Base-by-base conservation (phyloP, 2,888 invertebrate genomes). In the Leptinotarsa peninsularis region DNA sequence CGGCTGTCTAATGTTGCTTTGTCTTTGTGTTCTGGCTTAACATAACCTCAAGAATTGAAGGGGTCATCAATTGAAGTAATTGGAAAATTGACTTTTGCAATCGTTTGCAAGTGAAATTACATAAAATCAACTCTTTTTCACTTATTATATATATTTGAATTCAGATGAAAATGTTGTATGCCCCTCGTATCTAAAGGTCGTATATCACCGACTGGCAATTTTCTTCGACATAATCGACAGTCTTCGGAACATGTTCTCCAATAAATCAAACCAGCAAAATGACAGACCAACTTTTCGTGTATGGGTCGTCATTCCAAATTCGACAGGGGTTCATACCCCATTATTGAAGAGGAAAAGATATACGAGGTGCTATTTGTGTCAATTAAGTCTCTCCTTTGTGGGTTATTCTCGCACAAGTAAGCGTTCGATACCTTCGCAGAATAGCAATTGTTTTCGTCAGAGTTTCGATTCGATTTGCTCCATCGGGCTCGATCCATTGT, bases 361-460 rank as follows among this genome's bases (percentile, higher is more conserved):
- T 70, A 70, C 70, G 70, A 58, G 70, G 58, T 58, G 70, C 70
- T 49, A 70, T 70, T 70, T 70, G 70, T 49, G 70, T 70, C 70
- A 70, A 70, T 70, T 70, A 70, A 70, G 70, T 49, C 70, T 43
- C 49, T 58, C 70, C 49, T 50, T 56, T 56, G 70, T 70, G 58
- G 70, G 58, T 18, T 70, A 63, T 58, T 58, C 58, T 27, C 23
- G 70, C 43, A 33, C 10, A 58, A 58, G 70, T 68, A 52, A 54
- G 27, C 68, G 68, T 50, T 43, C 58, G 58, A 23, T 58, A 63
- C 70, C 58, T 56, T n/a, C 56, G 43, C 33, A 49, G 70, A 70
- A 70, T 70, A 21, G 21, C 58, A 70, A 70, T 58, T 58, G 70
- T 43, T 70, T 49, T 70, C 60, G 49, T n/a, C 63, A 0, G 33